Conservation (phyloP, 2,888 invertebrate genomes). For the Andricus curvator region DNA sequence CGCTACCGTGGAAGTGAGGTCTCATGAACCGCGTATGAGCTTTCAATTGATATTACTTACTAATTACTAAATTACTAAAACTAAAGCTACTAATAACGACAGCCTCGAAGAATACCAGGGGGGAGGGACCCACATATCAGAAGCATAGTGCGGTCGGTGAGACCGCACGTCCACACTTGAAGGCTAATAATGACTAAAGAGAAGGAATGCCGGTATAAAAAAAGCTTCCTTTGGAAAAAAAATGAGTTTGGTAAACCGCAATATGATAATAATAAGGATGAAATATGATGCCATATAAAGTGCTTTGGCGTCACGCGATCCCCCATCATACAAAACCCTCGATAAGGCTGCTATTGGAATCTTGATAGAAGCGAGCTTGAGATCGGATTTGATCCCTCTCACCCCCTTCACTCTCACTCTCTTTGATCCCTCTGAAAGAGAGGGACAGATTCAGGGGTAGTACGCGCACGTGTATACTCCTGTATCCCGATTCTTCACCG, state of each 20-base stretch:
- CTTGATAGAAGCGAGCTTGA: conserved; percentile 72
- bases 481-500: conserved; percentile 60
- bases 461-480: conserved; percentile 50
- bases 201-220: neutral
- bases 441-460: conserved; percentile 46
- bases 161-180: no score
- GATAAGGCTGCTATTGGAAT: conserved; percentile 77
- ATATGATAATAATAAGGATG: conserved; percentile 77
- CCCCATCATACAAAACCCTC: conserved; percentile 76
- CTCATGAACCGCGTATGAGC: no score
- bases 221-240: conserved; percentile 53
- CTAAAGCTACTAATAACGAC: no score
- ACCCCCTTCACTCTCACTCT: conserved; percentile 48
- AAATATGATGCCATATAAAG: conserved; percentile 69
- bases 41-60: no score
- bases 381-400: conserved; percentile 75
- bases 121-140: no score
- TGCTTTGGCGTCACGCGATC: conserved; percentile 71
- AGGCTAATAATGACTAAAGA: neutral
- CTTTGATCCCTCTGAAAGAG: conserved; percentile 39
- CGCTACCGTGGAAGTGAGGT: no score
- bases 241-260: conserved; percentile 71
- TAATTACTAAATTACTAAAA: no score
- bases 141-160: no score
- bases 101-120: no score